A percentile compares a stretch with the other conserved stretches of the same genome.
phyloP scores from a whole-genome alignment of 35 echinoderm and acorn worm species.

The Lytechinus pictus region DNA sequence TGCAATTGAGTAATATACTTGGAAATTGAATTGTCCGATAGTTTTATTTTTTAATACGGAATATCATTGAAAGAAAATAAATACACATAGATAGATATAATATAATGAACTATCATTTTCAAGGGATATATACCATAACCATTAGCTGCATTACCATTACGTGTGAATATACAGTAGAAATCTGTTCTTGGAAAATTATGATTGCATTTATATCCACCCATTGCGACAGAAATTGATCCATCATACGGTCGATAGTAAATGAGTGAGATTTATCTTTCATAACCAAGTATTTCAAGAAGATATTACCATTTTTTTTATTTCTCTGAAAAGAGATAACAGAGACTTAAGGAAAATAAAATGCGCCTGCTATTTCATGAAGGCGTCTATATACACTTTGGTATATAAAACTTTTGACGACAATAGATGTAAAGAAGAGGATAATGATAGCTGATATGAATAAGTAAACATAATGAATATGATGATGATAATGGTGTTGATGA shows the following conservation, averaged over 20 bases:
- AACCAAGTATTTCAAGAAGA: not conserved
- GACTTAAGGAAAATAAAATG: not conserved
- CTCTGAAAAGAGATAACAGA: not conserved
- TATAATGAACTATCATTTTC: not conserved
- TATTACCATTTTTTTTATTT: not conserved
- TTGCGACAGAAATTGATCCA: not conserved
- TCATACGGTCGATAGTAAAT: not conserved
- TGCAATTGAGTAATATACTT: too few species aligned
- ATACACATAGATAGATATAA: too few species aligned
- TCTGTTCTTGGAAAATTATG: not conserved
- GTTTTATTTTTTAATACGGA: too few species aligned
- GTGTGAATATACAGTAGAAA: not conserved
- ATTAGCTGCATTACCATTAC: not conserved
- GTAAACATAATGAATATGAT: too few species aligned
- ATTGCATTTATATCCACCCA: not conserved
- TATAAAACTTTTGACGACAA: not conserved
- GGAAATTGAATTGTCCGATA: too few species aligned
- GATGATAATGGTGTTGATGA: not conserved
- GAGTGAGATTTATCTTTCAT: not conserved
- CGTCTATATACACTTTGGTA: not conserved
- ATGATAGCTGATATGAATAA: too few species aligned
- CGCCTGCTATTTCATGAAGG: not conserved
- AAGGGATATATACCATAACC: not conserved
- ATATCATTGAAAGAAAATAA: too few species aligned
- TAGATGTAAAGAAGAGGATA: not conserved